Evolutionary conservation across 2,797 vertebrate species (phyloP), one percentile per base, ranked within the genome.

Genomic region (Tympanoctomys barrerae): DNA sequence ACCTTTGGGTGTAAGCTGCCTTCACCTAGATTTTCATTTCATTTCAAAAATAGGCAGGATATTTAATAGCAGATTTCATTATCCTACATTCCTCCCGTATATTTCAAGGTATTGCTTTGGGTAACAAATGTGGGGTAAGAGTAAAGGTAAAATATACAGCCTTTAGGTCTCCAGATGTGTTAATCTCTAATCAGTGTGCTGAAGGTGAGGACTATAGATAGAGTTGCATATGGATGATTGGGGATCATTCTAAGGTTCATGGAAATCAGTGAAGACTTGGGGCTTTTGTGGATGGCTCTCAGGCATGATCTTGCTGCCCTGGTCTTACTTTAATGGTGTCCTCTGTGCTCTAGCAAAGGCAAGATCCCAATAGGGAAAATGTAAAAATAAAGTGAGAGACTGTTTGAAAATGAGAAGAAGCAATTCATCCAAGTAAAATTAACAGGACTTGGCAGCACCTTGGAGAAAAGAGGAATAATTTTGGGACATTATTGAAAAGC

Each of bases 131-230:
- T 14, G 39, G 49, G 12, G 59, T 4, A n/a, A 28, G 24, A 36
- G 19, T 0, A 19, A 68, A 33, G 71, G 81, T 36, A 91, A 57
- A 31, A 22, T 33, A 14, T 46, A 13, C 2, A 21, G 46, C 26
- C 5, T 4, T 75, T 14, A 3, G 10, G 11, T 73, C 24, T 62
- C 52, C n/a, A 59, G 81, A 39, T 16, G 39, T 22, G 61, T 7
- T 18, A 12, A 24, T 73, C 16, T 14, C 18, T 4, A 5, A 16
- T 22, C 14, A 9, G 0, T 12, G 49, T 33, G 5, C 4, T 18
- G 33, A 75, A 31, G 18, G 16, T n/a, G 2, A n/a, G 49, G 39
- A 8, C 16, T 28, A 1, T 4, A 49, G 54, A 26, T 14, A 1
- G 33, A 16, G 24, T 73, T 26, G 12, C 4, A 1, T 12, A 1